These are phyloP conservation scores for Pangasianodon gigas DNA, from an alignment of 2,113 vertebrate genomes.

Conservation along the genomic window DNA sequence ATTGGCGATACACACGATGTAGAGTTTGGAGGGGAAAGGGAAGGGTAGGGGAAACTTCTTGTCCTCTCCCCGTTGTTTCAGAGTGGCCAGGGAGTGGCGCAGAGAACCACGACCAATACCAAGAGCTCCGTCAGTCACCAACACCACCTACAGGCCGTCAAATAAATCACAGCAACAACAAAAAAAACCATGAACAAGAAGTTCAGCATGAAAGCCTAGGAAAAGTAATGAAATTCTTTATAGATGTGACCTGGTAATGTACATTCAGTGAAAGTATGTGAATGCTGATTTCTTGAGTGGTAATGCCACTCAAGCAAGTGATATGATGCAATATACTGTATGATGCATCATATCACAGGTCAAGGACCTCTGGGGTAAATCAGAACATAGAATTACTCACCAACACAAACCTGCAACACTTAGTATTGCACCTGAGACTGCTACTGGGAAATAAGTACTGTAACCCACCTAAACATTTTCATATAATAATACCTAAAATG, in stretches of 20 bases:
- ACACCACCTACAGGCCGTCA: slow-evolving; percentile 80
- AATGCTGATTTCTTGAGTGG: not conserved
- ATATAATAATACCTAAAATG: not conserved
- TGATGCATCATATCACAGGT: not conserved
- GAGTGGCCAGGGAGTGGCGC: slow-evolving; percentile 85
- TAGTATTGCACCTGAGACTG: not conserved
- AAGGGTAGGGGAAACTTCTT: slow-evolving; percentile 94
- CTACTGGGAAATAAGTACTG: not conserved
- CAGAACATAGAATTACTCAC: not conserved
- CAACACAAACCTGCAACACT: not conserved
- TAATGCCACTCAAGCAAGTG: not conserved
- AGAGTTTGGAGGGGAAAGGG: slow-evolving; percentile 91
- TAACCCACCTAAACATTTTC: not conserved
- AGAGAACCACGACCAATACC: slow-evolving; percentile 94
- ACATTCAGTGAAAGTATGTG: not conserved
- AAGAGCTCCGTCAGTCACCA: slow-evolving; percentile 93
- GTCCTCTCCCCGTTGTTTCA: slow-evolving; percentile 84
- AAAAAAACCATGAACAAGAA: not conserved
- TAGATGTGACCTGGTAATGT: not conserved
- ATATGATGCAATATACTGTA: too few relatives aligned
- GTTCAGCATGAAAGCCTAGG: not conserved
- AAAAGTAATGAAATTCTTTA: not conserved
- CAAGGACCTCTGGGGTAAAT: not conserved
- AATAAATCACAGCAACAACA: not conserved
- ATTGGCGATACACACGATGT: slow-evolving; percentile 94